These are phyloP conservation scores for Clepsis dumicolana DNA, from an alignment of 2,888 invertebrate species.

Conservation along the genomic window DNA sequence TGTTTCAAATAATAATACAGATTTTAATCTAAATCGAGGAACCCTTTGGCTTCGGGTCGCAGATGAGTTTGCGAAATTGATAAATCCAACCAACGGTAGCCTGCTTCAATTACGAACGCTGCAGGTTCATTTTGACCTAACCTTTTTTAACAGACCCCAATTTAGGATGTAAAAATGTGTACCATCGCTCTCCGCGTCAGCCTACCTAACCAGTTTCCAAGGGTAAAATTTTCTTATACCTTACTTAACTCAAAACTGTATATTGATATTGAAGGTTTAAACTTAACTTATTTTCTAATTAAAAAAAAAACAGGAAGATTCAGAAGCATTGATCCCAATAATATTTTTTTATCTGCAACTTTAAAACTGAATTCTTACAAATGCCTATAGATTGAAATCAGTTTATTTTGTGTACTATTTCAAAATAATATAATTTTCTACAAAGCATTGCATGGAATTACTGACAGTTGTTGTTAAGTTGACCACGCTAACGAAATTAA, in stretches of 20 bases:
- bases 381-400: too few relatives aligned
- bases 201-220: slow-evolving; percentile 18
- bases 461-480: too few relatives aligned
- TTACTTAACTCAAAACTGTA: neutral
- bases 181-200: slow-evolving; percentile 15
- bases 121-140: slow-evolving; percentile 33
- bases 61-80: slow-evolving; percentile 41
- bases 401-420: too few relatives aligned
- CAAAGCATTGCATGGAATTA: too few relatives aligned
- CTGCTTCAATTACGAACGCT: slow-evolving; percentile 31
- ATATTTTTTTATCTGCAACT: neutral
- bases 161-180: slow-evolving; percentile 28
- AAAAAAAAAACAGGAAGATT: too few relatives aligned
- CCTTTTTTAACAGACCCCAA: slow-evolving; percentile 34
- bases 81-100: slow-evolving; percentile 27
- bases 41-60: slow-evolving; percentile 28
- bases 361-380: neutral
- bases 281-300: neutral
- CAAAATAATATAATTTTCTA: too few relatives aligned
- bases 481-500: neutral
- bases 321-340: too few relatives aligned
- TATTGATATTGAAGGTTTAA: neutral
- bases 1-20: slow-evolving; percentile 34
- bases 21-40: slow-evolving; percentile 40
- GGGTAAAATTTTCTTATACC: neutral